These are phyloP conservation scores for Drosophila virilis DNA, from an alignment of 1,140 invertebrate species.

Conservation along the genomic window DNA sequence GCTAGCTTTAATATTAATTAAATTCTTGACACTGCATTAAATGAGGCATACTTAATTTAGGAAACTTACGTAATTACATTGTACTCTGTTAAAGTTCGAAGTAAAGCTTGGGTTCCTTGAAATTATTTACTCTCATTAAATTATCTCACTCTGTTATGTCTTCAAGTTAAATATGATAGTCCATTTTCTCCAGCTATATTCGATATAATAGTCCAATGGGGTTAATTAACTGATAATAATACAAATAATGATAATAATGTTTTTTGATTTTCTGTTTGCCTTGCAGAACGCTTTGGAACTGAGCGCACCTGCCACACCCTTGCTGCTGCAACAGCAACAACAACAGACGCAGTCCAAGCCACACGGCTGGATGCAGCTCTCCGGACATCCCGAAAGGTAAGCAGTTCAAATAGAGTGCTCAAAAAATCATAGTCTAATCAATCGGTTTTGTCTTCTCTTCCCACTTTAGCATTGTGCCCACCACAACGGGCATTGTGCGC, in stretches of 20 bases:
- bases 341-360: conserved; percentile 85
- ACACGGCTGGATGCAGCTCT: conserved; percentile 95
- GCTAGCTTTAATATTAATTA: background rate
- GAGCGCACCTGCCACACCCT: conserved; percentile 95
- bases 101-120: too few species aligned
- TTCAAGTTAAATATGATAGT: too few species aligned
- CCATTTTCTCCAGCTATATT: background rate
- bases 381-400: conserved; percentile 92
- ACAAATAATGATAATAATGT: too few species aligned
- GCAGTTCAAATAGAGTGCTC: background rate
- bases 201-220: too few species aligned
- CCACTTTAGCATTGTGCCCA: conserved; percentile 91
- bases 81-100: too few species aligned
- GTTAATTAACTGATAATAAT: too few species aligned
- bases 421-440: conserved; percentile 2
- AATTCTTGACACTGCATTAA: background rate
- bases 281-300: conserved; percentile 97
- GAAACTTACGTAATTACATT: too few species aligned
- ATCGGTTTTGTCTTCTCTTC: conserved; percentile 7
- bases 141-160: too few species aligned
- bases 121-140: too few species aligned
- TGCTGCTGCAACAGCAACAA: conserved; percentile 87
- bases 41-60: background rate
- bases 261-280: conserved; percentile 46
- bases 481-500: conserved; percentile 96